Percentiles rank a stretch among this genome's conserved stretches.
Conservation (phyloP, 2,113 vertebrate genomes). For the Ranitomeya variabilis region DNA sequence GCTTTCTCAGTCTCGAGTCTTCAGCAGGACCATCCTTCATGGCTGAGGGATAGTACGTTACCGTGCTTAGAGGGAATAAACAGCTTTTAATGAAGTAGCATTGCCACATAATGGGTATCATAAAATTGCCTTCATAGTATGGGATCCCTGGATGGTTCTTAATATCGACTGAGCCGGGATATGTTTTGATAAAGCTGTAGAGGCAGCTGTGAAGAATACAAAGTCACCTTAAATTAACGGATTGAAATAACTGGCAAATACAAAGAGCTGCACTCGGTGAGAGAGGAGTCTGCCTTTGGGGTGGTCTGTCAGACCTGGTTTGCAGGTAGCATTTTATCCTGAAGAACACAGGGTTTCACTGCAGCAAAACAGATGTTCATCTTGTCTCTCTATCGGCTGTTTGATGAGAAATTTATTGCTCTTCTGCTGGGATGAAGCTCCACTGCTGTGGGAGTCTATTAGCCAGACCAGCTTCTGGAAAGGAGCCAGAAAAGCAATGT, state of each 20-base stretch:
- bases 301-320: conserved; percentile 78
- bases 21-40: conserved; percentile 68
- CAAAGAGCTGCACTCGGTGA: conserved; percentile 67
- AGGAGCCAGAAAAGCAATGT: conserved; percentile 73
- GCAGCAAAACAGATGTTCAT: conserved; percentile 88
- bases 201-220: conserved; percentile 73
- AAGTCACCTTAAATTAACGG: conserved; percentile 80
- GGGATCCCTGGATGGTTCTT: conserved; percentile 81
- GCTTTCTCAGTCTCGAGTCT: conserved; percentile 58
- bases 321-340: conserved; percentile 68
- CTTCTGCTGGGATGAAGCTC: conserved; percentile 80
- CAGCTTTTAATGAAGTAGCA: conserved; percentile 87
- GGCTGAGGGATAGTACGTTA: conserved; percentile 76
- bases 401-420: conserved; percentile 88
- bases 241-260: conserved; percentile 73
- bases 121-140: conserved; percentile 81
- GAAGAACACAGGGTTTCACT: conserved; percentile 78
- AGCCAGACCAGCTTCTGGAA: conserved; percentile 79
- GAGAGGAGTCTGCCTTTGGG: conserved; percentile 73
- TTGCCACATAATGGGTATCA: conserved; percentile 82
- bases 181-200: conserved; percentile 71
- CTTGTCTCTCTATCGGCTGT: conserved; percentile 84
- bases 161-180: conserved; percentile 78
- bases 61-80: conserved; percentile 83
- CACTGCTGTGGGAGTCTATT: conserved; percentile 80